phyloP scores from a whole-genome alignment of 2,797 vertebrate genomes.

The Cirrhinus molitorella region DNA sequence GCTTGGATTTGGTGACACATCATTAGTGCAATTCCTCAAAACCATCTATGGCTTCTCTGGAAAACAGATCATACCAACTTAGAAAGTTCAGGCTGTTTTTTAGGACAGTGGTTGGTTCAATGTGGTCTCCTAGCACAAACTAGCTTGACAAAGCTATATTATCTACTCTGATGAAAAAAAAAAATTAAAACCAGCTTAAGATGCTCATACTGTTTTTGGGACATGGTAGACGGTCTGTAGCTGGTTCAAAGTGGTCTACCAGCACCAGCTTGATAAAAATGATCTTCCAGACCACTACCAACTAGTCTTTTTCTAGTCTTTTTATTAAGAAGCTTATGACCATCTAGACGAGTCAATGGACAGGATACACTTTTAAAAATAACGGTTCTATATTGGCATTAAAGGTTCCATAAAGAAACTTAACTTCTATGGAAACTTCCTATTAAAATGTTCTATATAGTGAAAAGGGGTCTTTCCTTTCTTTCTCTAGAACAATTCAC shows the following conservation, averaged over 20 bases:
- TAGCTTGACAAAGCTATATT: background rate
- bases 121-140: background rate
- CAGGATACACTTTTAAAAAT: background rate
- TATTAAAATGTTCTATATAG: background rate
- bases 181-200: too few relatives aligned
- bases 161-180: too few relatives aligned
- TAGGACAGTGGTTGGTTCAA: background rate
- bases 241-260: background rate
- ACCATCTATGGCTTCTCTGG: background rate
- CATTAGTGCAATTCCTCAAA: background rate
- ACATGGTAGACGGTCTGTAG: background rate
- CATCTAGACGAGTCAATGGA: background rate
- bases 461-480: too few relatives aligned
- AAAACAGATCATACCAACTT: background rate
- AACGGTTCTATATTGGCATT: background rate
- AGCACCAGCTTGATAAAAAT: background rate
- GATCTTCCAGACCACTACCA: background rate
- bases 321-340: too few relatives aligned
- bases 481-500: too few relatives aligned
- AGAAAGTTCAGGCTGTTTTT: background rate
- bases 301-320: too few relatives aligned
- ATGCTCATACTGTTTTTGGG: background rate
- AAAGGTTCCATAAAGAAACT: background rate
- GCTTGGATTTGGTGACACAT: background rate
- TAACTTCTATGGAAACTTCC: background rate